Percentiles rank a stretch among this genome's conserved stretches.
Evolutionary conservation across 2,888 invertebrate species (phyloP).

Genomic region (Eupithecia tripunctaria): DNA sequence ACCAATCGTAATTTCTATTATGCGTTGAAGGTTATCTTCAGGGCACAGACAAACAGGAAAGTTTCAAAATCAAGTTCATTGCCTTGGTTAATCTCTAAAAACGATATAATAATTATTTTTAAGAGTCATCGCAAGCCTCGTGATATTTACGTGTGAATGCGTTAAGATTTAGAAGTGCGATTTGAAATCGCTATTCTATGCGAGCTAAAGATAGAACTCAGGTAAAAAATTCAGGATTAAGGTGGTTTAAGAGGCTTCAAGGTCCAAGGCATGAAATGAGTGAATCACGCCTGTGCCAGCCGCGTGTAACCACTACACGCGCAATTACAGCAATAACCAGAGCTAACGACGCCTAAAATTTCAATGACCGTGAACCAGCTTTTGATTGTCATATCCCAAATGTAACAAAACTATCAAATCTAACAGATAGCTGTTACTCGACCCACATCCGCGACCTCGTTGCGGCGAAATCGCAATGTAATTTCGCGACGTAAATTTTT

Average conservation of each 20-base stretch:
- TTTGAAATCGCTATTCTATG: background rate
- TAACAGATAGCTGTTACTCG: conserved; percentile 81
- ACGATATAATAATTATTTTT: conserved; percentile 1
- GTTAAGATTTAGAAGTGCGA: background rate
- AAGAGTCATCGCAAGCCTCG: background rate
- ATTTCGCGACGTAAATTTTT: conserved; percentile 81
- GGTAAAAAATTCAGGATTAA: background rate
- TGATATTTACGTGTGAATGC: background rate
- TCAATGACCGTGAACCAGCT: conserved; percentile 69
- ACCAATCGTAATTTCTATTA: conserved; percentile 15
- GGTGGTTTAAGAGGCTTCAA: conserved; percentile 18
- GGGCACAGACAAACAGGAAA: conserved; percentile 16
- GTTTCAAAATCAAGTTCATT: conserved; percentile 32
- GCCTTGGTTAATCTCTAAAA: conserved; percentile 4
- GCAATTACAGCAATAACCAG: conserved; percentile 48
- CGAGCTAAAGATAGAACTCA: background rate
- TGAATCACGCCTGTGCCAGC: conserved; percentile 46
- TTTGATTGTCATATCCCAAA: conserved; percentile 63
- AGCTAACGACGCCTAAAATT: conserved; percentile 53
- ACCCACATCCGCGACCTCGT: conserved; percentile 80
- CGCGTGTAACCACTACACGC: conserved; percentile 46
- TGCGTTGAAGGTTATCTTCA: conserved; percentile 24
- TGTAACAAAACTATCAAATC: conserved; percentile 67
- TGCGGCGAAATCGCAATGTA: conserved; percentile 83
- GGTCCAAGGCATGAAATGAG: conserved; percentile 34